Percentiles rank a stretch among this genome's conserved stretches.
These are phyloP conservation scores for Lagenorhynchus albirostris DNA, from an alignment of 2,113 vertebrate species.

Conservation along the genomic window DNA sequence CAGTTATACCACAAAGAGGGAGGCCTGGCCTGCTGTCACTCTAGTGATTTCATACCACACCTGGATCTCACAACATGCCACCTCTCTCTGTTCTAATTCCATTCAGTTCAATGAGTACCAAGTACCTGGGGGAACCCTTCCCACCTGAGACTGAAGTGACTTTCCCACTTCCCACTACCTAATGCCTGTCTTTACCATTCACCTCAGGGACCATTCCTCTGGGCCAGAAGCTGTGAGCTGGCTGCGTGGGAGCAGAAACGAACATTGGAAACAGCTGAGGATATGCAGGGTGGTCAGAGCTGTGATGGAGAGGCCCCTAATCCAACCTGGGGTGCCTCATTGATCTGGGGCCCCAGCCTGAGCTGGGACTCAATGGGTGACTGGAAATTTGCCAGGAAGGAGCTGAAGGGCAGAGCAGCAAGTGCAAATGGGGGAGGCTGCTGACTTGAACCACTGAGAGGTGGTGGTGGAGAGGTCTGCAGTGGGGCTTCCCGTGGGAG, in stretches of 20 bases:
- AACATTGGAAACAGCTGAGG: neutral
- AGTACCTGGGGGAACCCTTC: neutral
- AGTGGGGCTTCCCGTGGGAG: neutral
- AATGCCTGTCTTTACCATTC: neutral
- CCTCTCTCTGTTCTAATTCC: neutral
- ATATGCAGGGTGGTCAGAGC: neutral
- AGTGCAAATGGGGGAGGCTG: neutral
- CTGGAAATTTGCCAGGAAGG: neutral
- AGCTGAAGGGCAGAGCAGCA: neutral
- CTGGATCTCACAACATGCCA: neutral
- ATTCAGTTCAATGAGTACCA: neutral
- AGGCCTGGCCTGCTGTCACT: neutral
- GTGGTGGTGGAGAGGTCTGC: fast-evolving
- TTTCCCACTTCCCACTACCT: neutral
- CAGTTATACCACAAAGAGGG: neutral
- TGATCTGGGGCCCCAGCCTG: neutral
- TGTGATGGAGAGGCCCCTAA: neutral
- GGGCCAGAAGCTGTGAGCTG: neutral
- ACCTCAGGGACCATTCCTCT: neutral
- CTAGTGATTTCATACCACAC: neutral
- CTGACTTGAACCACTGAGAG: neutral
- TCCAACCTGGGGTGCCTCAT: neutral
- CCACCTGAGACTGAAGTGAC: neutral
- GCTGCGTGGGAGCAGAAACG: neutral
- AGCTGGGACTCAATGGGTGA: neutral